Conservation (phyloP, 2,797 vertebrate genomes). For the Eulemur mongoz region DNA sequence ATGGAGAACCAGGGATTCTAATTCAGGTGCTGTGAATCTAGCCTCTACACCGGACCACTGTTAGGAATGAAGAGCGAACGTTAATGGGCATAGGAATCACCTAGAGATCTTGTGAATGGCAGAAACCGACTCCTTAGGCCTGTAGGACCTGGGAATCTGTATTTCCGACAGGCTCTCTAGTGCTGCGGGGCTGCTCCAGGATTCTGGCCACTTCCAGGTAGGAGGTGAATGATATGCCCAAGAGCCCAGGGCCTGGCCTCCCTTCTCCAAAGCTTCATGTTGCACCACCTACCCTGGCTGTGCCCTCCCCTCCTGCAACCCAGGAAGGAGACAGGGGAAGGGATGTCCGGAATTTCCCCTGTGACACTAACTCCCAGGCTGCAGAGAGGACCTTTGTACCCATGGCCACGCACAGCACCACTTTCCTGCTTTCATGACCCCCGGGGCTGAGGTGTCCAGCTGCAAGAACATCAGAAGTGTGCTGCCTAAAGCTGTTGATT, state of each 20-base stretch:
- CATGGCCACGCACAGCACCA: fast-evolving
- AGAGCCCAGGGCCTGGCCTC: not conserved
- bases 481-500: not conserved
- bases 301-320: not conserved
- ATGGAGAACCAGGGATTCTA: not conserved
- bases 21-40: not conserved
- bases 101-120: not conserved
- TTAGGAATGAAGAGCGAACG: not conserved
- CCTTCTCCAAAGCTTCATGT: not conserved
- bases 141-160: not conserved
- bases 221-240: not conserved
- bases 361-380: not conserved
- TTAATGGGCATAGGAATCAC: not conserved
- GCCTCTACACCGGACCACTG: not conserved
- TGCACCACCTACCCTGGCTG: not conserved
- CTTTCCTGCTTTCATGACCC: not conserved
- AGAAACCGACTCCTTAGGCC: not conserved
- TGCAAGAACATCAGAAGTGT: not conserved
- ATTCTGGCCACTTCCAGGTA: not conserved
- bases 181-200: not conserved
- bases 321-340: not conserved
- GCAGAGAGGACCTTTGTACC: not conserved
- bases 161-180: not conserved
- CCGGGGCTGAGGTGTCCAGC: not conserved
- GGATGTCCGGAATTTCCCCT: not conserved